Conservation (phyloP, 2,797 vertebrate genomes). For the Myotis daubentonii region DNA sequence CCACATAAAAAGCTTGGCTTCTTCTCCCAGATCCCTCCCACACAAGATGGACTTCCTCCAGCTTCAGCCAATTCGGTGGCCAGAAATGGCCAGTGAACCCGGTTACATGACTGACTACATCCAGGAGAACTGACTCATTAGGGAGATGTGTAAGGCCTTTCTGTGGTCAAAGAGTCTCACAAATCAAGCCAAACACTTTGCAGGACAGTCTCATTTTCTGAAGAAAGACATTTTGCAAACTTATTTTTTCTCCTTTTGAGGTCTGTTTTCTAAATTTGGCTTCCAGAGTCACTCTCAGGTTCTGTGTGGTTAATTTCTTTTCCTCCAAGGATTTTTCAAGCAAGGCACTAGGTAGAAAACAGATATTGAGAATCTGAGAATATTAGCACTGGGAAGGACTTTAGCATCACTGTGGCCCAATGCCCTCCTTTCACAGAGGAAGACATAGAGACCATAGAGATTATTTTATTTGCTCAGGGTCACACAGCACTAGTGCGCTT, state of each 20-base stretch:
- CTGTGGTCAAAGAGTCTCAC: constrained; percentile 34
- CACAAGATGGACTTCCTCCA: constrained; percentile 69
- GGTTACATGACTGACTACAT: background rate
- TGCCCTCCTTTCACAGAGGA: background rate
- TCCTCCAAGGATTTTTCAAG: constrained; percentile 73
- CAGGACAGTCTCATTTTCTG: constrained; percentile 65
- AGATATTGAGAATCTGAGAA: constrained; percentile 56
- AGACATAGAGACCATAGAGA: background rate
- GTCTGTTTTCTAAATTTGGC: constrained; percentile 82
- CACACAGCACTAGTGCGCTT: background rate
- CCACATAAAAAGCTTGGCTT: constrained; percentile 71
- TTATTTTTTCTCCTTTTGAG: constrained; percentile 60
- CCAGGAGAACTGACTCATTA: background rate
- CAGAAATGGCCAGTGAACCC: constrained; percentile 44
- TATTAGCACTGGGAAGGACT: constrained; percentile 39
- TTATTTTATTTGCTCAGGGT: background rate
- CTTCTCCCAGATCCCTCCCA: constrained; percentile 70
- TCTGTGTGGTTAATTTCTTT: constrained; percentile 76
- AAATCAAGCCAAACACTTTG: constrained; percentile 29
- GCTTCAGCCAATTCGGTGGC: constrained; percentile 46
- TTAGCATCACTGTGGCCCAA: background rate
- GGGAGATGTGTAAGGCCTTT: background rate
- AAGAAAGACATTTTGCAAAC: constrained; percentile 69
- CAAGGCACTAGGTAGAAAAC: constrained; percentile 71
- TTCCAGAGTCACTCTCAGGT: constrained; percentile 71